Evolutionary conservation across 2,797 vertebrate genomes (phyloP), one percentile per base, ranked within the genome.

Genomic region (Hemibagrus guttatus): DNA sequence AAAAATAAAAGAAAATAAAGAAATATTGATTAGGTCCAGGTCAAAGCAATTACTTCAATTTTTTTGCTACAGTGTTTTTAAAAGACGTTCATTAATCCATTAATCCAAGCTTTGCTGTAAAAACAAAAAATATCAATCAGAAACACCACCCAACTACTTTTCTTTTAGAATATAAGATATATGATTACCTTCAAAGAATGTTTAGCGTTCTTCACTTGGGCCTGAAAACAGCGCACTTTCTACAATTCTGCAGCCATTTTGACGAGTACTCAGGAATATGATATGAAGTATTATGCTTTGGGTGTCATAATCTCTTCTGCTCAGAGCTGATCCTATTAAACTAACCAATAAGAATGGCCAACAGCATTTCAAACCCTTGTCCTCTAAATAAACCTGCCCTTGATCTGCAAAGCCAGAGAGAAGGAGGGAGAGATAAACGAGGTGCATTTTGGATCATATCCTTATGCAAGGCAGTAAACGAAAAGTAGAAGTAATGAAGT

Each of bases 251-350:
- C 88, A 91, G 85, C 95, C 95, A 95, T 95, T 91, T 91, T 93
- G 92, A 91, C 92, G 90, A 93, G 95, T 89, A 91, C 90, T 87
- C 88, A 89, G 89, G 87, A 89, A 90, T 89, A 87, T 90, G 74
- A 87, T 74, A 86, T 89, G 72, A 82, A 83, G 74, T 66, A 86
- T 91, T 87, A 94, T 95, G 92, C 92, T 79, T 90, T 91, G 89
- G 81, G 90, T 93, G 93, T 93, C 94, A 94, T 92, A 96, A 96
- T 96, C 95, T 90, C 84, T 81, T 84, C 86, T 89, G 89, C 85
- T 90, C 91, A 89, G 93, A 92, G 91, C 90, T 84, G 91, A 96
- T 96, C 95, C 95, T 95, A 96, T 96, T 96, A 96, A 91, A 91
- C 87, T 85, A 87, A 91, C 88, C 89, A 83, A 83, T 83, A 68